These are phyloP conservation scores for Boloria selene DNA, from an alignment of 2,888 invertebrate species.

Conservation along the genomic window DNA sequence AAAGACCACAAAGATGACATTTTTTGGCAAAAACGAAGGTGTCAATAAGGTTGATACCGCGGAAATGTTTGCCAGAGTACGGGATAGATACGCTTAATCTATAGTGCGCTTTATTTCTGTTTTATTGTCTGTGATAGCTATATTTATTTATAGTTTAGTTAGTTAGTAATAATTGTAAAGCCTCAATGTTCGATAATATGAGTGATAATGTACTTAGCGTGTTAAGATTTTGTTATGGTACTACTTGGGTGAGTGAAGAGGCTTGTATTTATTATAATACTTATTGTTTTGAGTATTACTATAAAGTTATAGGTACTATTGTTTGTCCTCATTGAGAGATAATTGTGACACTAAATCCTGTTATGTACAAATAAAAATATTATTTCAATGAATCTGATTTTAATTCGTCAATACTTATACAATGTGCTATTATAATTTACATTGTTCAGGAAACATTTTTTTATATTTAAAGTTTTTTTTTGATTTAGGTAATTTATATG, in stretches of 20 bases:
- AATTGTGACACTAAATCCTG: slow-evolving; percentile 20
- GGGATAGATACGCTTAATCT: slow-evolving; percentile 72
- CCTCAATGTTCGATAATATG: slow-evolving; percentile 5
- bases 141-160: slow-evolving; percentile 33
- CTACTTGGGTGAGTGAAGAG: neutral
- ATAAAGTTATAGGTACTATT: neutral
- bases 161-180: slow-evolving; percentile 12
- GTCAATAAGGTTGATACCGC: slow-evolving; percentile 70
- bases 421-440: too few relatives aligned
- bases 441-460: too few relatives aligned
- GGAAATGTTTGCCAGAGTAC: slow-evolving; percentile 73
- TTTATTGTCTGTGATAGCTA: slow-evolving; percentile 35
- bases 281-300: slow-evolving; percentile 17
- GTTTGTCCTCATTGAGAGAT: slow-evolving; percentile 8
- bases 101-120: neutral
- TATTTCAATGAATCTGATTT: neutral
- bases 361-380: slow-evolving; percentile 26
- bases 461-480: too few relatives aligned
- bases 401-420: neutral
- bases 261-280: neutral
- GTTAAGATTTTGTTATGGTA: neutral
- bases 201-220: neutral
- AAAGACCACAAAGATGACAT: slow-evolving; percentile 82
- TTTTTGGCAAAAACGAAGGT: slow-evolving; percentile 80
- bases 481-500: too few relatives aligned